Percentiles rank a stretch among this genome's conserved stretches.
These are phyloP conservation scores for Calephelis virginiensis DNA, from an alignment of 1,140 invertebrate genomes.

Conservation along the genomic window DNA sequence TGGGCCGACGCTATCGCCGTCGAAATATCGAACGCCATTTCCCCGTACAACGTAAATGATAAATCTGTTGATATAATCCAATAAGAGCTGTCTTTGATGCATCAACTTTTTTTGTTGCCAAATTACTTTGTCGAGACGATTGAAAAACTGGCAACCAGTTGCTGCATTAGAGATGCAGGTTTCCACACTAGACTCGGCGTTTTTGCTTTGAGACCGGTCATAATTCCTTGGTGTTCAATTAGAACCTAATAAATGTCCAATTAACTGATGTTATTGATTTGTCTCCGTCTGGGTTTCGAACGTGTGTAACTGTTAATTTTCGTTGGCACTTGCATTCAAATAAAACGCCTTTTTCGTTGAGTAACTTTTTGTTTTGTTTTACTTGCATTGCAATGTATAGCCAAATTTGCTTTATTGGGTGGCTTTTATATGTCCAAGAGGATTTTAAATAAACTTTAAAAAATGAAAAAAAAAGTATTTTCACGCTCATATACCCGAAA, in stretches of 20 bases:
- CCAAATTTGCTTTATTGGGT: no score
- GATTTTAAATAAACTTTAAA: no score
- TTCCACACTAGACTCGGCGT: conserved; percentile 9
- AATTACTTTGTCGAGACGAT: conserved; percentile 15
- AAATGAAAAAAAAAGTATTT: no score
- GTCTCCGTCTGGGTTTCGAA: conserved; percentile 1
- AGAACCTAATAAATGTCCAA: conserved; percentile 24
- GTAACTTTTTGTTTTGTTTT: neutral
- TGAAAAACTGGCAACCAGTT: conserved; percentile 18
- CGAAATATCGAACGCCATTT: conserved; percentile 20
- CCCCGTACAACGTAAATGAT: conserved; percentile 26
- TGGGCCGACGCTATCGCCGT: conserved; percentile 25
- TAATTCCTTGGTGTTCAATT: conserved; percentile 21
- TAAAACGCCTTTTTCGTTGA: conserved; percentile 1
- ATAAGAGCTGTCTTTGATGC: conserved; percentile 36
- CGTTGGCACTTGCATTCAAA: conserved; percentile 7
- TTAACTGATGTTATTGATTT: conserved; percentile 19
- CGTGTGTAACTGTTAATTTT: conserved; percentile 1
- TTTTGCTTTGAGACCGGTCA: conserved; percentile 6
- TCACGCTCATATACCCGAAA: no score
- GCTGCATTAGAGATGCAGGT: conserved; percentile 22
- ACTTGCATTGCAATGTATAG: no score
- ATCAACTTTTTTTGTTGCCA: conserved; percentile 17
- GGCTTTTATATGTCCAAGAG: no score
- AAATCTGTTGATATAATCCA: conserved; percentile 28